Conservation (phyloP, 2,888 invertebrate genomes). For the Marasmarcha lunaedactyla region DNA sequence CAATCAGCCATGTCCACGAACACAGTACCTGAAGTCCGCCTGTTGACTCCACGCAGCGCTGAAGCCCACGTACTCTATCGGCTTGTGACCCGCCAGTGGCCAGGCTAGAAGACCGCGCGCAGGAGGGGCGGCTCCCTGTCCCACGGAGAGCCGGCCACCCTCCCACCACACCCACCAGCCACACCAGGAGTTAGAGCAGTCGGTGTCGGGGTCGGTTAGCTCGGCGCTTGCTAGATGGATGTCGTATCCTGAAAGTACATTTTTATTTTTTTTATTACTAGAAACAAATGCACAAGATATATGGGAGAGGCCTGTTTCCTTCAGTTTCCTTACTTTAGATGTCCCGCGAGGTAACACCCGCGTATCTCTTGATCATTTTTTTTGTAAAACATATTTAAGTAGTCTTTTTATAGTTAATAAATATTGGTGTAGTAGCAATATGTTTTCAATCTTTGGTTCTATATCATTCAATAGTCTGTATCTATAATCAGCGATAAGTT, state of each 20-base stretch:
- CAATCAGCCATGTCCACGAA: too few relatives aligned
- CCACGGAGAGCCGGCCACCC: conserved; percentile 67
- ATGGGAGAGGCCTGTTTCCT: too few relatives aligned
- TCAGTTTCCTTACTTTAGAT: too few relatives aligned
- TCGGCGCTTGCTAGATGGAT: conserved; percentile 71
- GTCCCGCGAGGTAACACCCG: too few relatives aligned
- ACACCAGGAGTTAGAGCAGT: conserved; percentile 62
- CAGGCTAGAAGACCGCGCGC: conserved; percentile 70
- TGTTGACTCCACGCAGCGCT: conserved; percentile 74
- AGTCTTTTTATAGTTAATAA: too few relatives aligned
- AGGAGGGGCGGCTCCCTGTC: conserved; percentile 66
- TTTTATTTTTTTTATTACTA: too few relatives aligned
- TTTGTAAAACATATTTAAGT: too few relatives aligned
- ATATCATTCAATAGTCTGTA: too few relatives aligned
- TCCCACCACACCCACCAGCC: conserved; percentile 80
- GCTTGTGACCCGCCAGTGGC: conserved; percentile 71
- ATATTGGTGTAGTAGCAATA: too few relatives aligned
- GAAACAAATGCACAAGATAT: not conserved
- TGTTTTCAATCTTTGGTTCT: too few relatives aligned
- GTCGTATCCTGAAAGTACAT: conserved; percentile 73
- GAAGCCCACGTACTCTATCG: conserved; percentile 73
- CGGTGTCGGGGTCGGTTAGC: conserved; percentile 69
- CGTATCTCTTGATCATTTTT: too few relatives aligned
- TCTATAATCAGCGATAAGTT: too few relatives aligned
- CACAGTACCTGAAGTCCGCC: conserved; percentile 74